Evolutionary conservation across 2,113 vertebrate genomes (phyloP).

Genomic region (Tragelaphus imberbis): DNA sequence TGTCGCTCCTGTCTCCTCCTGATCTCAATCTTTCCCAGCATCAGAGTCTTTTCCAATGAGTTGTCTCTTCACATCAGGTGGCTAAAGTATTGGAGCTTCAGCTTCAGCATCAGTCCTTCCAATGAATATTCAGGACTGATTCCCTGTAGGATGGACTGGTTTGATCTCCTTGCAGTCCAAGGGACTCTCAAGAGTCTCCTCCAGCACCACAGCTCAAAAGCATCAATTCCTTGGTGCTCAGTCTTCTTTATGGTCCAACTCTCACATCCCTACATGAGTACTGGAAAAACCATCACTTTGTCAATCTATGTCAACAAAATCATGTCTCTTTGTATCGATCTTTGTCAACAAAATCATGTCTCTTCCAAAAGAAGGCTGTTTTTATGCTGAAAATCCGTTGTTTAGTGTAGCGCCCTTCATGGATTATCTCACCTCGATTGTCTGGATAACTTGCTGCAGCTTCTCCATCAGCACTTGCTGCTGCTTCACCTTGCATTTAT

Average conservation of each 20-base stretch:
- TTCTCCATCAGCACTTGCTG: neutral
- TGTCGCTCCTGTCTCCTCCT: neutral
- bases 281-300: neutral
- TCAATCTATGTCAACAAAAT: neutral
- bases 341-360: neutral
- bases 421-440: rapidly evolving
- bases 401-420: neutral
- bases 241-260: neutral
- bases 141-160: neutral
- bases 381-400: neutral
- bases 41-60: neutral
- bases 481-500: neutral
- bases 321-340: neutral
- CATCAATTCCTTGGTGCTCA: neutral
- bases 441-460: neutral
- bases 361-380: neutral
- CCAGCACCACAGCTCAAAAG: neutral
- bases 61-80: neutral
- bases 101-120: neutral
- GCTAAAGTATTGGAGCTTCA: neutral
- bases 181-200: neutral
- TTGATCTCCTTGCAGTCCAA: neutral
- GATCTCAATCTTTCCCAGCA: neutral
- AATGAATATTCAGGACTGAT: neutral
- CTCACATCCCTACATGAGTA: neutral